These are phyloP conservation scores for Xanthorhoe spadicearia DNA, from an alignment of 2,888 invertebrate species.

Conservation along the genomic window DNA sequence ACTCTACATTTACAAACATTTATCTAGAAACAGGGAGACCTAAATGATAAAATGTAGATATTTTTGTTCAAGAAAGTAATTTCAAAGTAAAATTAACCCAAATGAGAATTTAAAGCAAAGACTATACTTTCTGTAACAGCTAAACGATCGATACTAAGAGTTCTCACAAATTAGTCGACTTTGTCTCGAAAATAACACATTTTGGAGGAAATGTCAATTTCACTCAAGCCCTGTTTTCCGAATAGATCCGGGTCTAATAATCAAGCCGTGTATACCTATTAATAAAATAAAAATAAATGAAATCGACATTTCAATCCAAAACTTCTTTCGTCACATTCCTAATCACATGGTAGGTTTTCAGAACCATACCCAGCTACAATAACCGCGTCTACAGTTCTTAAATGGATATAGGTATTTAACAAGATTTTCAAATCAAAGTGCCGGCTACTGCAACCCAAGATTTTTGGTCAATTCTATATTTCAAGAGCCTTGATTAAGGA, in stretches of 20 bases:
- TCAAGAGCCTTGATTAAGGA: too few species aligned
- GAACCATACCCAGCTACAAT: too few species aligned
- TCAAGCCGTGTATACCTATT: neutral
- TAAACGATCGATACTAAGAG: neutral
- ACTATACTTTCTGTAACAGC: slow-evolving; percentile 2
- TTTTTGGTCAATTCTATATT: too few species aligned
- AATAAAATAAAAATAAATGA: neutral
- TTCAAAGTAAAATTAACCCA: neutral
- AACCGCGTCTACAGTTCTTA: neutral
- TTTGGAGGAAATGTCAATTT: neutral
- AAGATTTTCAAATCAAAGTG: too few species aligned
- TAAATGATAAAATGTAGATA: too few species aligned
- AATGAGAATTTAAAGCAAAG: slow-evolving; percentile 27
- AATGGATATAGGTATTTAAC: neutral
- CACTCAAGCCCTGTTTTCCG: slow-evolving; percentile 5
- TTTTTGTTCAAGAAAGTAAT: neutral
- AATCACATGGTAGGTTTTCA: too few species aligned
- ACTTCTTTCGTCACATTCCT: neutral
- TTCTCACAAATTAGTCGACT: neutral
- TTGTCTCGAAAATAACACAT: neutral
- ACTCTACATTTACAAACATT: neutral
- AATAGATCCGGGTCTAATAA: slow-evolving; percentile 1
- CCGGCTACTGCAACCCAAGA: too few species aligned
- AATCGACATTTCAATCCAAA: neutral
- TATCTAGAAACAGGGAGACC: neutral